phyloP scores from a whole-genome alignment of 2,797 vertebrate species.

The Phoebastria nigripes region DNA sequence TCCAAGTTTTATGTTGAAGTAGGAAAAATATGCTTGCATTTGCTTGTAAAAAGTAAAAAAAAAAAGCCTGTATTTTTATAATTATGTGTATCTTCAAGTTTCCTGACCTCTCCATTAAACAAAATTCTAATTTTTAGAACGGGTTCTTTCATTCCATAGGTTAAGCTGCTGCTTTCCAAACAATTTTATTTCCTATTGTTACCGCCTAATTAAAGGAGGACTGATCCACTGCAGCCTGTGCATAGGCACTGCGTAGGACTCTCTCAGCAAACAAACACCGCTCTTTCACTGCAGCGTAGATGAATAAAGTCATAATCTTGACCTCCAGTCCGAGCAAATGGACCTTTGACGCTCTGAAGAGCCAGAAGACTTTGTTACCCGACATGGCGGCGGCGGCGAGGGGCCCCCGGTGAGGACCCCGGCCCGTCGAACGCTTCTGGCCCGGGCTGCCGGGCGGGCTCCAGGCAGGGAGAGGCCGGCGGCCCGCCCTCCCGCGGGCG shows the following conservation, averaged over 20 bases:
- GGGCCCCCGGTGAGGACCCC: fast-evolving
- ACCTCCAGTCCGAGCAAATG: too few species aligned
- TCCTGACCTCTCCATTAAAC: background rate
- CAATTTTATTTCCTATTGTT: background rate
- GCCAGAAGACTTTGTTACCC: background rate
- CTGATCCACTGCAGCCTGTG: background rate
- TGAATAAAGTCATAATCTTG: fast-evolving
- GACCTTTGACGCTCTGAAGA: too few species aligned
- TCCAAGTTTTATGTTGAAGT: background rate
- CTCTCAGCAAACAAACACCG: fast-evolving
- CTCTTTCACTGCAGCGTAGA: too few species aligned
- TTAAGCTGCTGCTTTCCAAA: background rate
- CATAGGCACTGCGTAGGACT: background rate
- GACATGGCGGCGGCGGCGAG: fast-evolving
- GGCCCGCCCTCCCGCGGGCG: background rate
- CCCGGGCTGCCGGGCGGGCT: background rate
- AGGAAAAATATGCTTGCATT: background rate
- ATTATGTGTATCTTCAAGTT: background rate
- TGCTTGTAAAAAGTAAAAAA: background rate
- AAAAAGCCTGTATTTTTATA: background rate
- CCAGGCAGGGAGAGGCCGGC: background rate
- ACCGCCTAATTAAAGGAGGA: too few species aligned
- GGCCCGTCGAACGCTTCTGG: too few species aligned
- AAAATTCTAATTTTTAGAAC: background rate
- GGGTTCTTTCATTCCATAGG: too few species aligned